Evolutionary conservation across 2,888 invertebrate species (phyloP), one percentile per base, ranked within the genome.

Genomic region (Lamproptera curius): DNA sequence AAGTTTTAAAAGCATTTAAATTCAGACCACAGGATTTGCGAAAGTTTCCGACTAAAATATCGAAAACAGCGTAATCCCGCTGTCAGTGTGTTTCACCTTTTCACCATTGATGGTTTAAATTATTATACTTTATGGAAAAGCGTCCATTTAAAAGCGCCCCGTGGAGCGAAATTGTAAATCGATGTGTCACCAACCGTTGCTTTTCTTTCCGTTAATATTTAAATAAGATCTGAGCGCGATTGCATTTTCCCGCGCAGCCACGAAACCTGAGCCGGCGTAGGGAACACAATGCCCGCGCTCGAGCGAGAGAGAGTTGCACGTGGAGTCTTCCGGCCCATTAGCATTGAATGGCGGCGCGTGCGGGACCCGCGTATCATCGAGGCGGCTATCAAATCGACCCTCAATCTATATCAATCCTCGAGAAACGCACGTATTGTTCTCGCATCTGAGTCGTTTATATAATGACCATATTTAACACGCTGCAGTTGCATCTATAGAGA

Each of bases 311-410:
- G 76, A 80, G 80, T 82, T 68, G 70, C 72, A 70, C 73, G 74
- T 71, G 74, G 74, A 70, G 71, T 82, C 81, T 80, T 83, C 81
- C 83, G 76, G 69, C 64, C 76, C 78, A 87, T 87, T 86, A 85
- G 81, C 86, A 87, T 85, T 85, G 83, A 86, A 86, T 84, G 70
- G 69, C 71, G 68, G 65, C 76, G 73, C 77, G 76, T 74, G 78
- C 76, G 71, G 65, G 70, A 67, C 67, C 62, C 73, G 61, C 65
- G 67, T 74, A 80, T 81, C 77, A 77, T 78, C 80, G 80, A 76
- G 67, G 67, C 70, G 55, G 59, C 56, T 58, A 62, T 63, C 66
- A 70, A 71, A 20, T 59, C 66, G 62, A 62, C 64, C 66, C 69
- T 70, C 67, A 65, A 76, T 76, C 77, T 78, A 73, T 76, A 83